These are phyloP conservation scores for Cebus imitator DNA, from an alignment of 2,113 vertebrate genomes.

Conservation along the genomic window DNA sequence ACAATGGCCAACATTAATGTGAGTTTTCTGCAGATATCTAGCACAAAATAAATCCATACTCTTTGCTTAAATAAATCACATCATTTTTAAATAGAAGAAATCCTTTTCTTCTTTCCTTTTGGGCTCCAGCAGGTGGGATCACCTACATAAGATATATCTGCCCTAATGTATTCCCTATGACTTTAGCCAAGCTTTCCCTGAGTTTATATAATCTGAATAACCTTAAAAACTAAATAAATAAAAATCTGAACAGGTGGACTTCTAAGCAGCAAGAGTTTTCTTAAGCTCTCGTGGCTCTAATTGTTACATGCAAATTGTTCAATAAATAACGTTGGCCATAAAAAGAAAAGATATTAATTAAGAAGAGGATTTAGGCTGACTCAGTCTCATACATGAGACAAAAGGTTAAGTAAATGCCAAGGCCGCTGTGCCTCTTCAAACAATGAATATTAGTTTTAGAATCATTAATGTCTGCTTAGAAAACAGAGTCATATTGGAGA, in stretches of 20 bases:
- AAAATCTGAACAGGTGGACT: conserved; percentile 53
- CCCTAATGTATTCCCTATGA: not conserved
- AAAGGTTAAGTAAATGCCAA: conserved; percentile 99
- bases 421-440: conserved; percentile 97
- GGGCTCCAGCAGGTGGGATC: conserved; percentile 27
- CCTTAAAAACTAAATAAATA: conserved; percentile 65
- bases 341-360: conserved; percentile 98
- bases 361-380: conserved; percentile 97
- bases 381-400: conserved; percentile 96
- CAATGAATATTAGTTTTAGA: conserved; percentile 99
- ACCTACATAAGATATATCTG: not conserved
- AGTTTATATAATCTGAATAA: conserved; percentile 64
- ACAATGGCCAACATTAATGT: not conserved
- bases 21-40: conserved; percentile 33
- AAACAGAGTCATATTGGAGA: conserved; percentile 95
- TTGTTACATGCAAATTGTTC: conserved; percentile 88
- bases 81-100: not conserved
- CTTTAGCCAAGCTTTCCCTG: not conserved
- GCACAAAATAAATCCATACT: conserved; percentile 4
- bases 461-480: conserved; percentile 98
- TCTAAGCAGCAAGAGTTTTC: conserved; percentile 60
- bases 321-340: conserved; percentile 87
- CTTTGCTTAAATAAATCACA: conserved; percentile 26
- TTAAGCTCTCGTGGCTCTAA: conserved; percentile 81
- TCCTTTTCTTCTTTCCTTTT: conserved; percentile 19